phyloP scores from a whole-genome alignment of 2,113 vertebrate genomes.

The Sceloporus undulatus region DNA sequence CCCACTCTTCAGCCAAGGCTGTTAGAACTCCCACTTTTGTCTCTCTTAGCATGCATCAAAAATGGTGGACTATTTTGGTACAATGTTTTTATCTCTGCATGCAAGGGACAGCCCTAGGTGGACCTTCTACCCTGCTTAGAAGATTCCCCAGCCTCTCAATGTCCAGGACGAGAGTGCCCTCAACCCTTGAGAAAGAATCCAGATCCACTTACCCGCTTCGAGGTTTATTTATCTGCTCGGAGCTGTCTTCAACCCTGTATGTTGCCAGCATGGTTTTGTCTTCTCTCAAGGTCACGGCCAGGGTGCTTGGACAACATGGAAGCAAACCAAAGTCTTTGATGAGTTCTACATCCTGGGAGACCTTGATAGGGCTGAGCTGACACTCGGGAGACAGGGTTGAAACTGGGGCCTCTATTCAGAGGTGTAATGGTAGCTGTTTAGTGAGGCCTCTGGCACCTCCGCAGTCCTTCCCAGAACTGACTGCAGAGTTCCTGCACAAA shows the following conservation, averaged over 20 bases:
- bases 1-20: too few species aligned
- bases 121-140: too few species aligned
- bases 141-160: neutral
- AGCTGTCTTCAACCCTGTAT: neutral
- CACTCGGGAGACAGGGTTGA: neutral
- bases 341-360: too few species aligned
- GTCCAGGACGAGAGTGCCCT: too few species aligned
- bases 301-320: neutral
- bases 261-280: neutral
- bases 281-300: slow-evolving; percentile 9
- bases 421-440: neutral
- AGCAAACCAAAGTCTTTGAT: neutral
- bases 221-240: neutral
- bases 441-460: neutral
- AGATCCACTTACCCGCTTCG: neutral
- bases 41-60: neutral
- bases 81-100: neutral
- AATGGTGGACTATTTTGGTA: neutral
- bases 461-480: too few species aligned
- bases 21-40: neutral
- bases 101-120: too few species aligned
- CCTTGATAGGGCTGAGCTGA: neutral
- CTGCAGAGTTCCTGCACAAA: too few species aligned
- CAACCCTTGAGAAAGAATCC: neutral
- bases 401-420: neutral